Evolutionary conservation across 2,888 invertebrate species (phyloP), one percentile per base, ranked within the genome.

Genomic region (Xylota sylvarum): DNA sequence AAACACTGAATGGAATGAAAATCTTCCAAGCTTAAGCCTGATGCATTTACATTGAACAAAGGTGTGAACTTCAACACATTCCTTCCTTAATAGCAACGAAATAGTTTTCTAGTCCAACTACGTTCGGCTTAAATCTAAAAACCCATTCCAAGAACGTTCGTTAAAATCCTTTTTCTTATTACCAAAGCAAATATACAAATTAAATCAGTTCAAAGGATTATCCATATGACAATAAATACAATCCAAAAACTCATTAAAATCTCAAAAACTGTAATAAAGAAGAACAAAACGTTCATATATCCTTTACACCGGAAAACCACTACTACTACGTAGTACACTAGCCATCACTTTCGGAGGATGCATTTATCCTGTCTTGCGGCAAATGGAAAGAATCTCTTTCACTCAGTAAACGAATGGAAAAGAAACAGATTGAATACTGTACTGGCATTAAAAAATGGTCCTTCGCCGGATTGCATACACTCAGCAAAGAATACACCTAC

Each of bases 161-260:
- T 67, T 65, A 23, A 56, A 65, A 76, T 67, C 48, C 58, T 50
- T 69, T 58, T 64, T 62, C 74, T 37, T 67, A 76, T 70, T 70
- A 70, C 43, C 14, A 72, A 74, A 74, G 70, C 70, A 85, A 85
- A 85, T 43, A 74, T 27, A 52, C 70, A 65, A 64, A 65, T 58
- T 70, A 80, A 80, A 64, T 40, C 56, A 43, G 52, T 65, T 70
- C 80, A 81, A 81, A 85, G 76, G 76, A 77, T 81, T 67, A 67
- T 76, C 85, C 74, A 52, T 19, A 40, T 65, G 65, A 67, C 76
- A 81, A 76, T 80, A 81, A 76, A 67, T 85, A 46, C 65, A 85
- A 81, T 81, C 67, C 27, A 72, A 81, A 85, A 85, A 85, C 81
- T 85, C 85, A 85, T 85, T 85, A 85, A 85, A 85, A 85, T 85